phyloP scores from a whole-genome alignment of 2,113 vertebrate genomes.

The Mixornis gularis region DNA sequence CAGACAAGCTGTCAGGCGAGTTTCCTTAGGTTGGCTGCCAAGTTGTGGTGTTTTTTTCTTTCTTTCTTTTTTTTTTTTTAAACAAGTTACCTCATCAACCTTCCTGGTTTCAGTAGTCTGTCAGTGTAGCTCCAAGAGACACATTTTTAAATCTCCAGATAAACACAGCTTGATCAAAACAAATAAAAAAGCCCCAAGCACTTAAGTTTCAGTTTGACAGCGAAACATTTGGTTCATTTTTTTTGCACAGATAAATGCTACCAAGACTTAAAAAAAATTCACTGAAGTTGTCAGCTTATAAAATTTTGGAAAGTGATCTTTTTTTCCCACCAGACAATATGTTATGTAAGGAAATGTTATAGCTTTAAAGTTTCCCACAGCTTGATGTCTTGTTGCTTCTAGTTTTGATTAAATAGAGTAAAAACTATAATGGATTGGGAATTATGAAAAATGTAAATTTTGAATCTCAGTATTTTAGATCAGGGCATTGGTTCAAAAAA shows the following conservation, averaged over 20 bases:
- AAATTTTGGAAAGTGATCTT: neutral
- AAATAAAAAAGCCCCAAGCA: slow-evolving; percentile 1
- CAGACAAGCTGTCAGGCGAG: slow-evolving; percentile 43
- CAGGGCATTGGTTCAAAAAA: neutral
- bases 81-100: neutral
- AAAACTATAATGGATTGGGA: neutral
- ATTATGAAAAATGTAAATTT: neutral
- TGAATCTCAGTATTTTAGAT: neutral
- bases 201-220: slow-evolving; percentile 20
- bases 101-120: slow-evolving; percentile 30
- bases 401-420: neutral
- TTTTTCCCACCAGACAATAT: neutral
- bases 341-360: neutral
- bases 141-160: neutral
- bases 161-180: slow-evolving; percentile 27
- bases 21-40: slow-evolving; percentile 31
- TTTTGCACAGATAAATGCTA: neutral
- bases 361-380: neutral
- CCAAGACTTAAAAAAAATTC: neutral
- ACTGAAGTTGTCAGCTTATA: neutral
- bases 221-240: slow-evolving; percentile 18
- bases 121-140: neutral
- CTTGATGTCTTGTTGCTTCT: neutral
- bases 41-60: neutral
- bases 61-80: neutral